Evolutionary conservation across 2,113 vertebrate genomes (phyloP).

Genomic region (Sterrhoptilus dennistouni): DNA sequence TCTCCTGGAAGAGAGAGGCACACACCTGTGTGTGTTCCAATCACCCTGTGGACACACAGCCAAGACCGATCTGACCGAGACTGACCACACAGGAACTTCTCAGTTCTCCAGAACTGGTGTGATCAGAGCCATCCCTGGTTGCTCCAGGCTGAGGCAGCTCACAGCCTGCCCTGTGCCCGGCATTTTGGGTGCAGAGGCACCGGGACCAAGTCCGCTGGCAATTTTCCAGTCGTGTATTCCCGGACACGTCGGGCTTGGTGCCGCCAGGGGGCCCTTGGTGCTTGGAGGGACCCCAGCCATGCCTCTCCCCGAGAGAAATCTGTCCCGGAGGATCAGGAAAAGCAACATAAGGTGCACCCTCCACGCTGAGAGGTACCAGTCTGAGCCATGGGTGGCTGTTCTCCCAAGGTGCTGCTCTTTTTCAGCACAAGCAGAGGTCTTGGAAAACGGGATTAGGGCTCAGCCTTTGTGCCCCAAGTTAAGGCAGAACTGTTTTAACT

Average conservation of each 20-base stretch:
- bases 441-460: not conserved
- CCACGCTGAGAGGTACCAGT: not conserved
- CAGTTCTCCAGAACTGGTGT: rapidly evolving
- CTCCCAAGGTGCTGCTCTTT: not conserved
- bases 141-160: not conserved
- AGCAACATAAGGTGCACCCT: not conserved
- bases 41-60: not conserved
- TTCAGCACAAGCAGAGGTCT: not conserved
- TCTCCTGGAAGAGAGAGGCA: not conserved
- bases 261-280: not conserved
- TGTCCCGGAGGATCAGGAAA: rapidly evolving
- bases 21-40: not conserved
- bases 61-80: not conserved
- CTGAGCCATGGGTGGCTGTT: not conserved
- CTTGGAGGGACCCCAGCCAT: rapidly evolving
- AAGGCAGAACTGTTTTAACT: too few species aligned
- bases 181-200: not conserved
- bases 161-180: not conserved
- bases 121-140: not conserved
- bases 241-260: not conserved
- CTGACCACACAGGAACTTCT: not conserved
- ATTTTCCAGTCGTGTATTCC: rapidly evolving
- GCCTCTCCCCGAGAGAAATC: not conserved
- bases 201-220: rapidly evolving
- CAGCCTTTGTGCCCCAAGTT: not conserved